Conservation (phyloP, 2,113 vertebrate genomes). For the Catharus fuscescens region DNA sequence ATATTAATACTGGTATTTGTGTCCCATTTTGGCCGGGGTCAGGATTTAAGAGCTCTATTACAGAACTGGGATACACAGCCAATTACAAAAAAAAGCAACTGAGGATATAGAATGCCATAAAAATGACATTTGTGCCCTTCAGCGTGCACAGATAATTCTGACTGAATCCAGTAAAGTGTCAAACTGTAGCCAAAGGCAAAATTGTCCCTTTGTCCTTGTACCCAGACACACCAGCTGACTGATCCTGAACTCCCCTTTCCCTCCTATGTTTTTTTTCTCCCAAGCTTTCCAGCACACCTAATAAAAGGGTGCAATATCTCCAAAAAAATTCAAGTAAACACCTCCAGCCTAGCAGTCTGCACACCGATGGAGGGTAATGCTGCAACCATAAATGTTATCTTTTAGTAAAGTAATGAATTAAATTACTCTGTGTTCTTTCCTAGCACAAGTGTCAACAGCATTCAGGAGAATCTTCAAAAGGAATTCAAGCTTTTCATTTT, state of each 20-base stretch:
- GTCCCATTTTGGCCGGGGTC: background rate
- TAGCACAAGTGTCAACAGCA: slow-evolving; percentile 20
- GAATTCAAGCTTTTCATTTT: slow-evolving; percentile 37
- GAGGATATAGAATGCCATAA: slow-evolving; percentile 34
- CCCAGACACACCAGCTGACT: background rate
- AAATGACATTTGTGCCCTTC: slow-evolving; percentile 58
- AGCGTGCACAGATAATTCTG: slow-evolving; percentile 18
- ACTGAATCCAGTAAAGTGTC: slow-evolving; percentile 40
- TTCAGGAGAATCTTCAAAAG: slow-evolving; percentile 50
- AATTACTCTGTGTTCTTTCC: slow-evolving; percentile 25
- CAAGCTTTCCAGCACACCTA: background rate
- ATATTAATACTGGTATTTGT: background rate
- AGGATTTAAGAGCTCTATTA: slow-evolving; percentile 50
- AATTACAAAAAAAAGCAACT: slow-evolving; percentile 7
- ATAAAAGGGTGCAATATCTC: background rate
- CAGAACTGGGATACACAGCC: background rate
- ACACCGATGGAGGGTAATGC: slow-evolving; percentile 3
- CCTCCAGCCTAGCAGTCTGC: background rate
- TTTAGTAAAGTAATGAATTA: slow-evolving; percentile 53
- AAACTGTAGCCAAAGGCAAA: slow-evolving; percentile 47
- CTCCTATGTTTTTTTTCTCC: background rate
- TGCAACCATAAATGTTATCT: background rate
- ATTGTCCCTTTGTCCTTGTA: slow-evolving; percentile 55
- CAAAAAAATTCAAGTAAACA: background rate
- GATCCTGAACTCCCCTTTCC: background rate